Evolutionary conservation across 2,797 vertebrate species (phyloP).

Genomic region (Brachymystax lenok): DNA sequence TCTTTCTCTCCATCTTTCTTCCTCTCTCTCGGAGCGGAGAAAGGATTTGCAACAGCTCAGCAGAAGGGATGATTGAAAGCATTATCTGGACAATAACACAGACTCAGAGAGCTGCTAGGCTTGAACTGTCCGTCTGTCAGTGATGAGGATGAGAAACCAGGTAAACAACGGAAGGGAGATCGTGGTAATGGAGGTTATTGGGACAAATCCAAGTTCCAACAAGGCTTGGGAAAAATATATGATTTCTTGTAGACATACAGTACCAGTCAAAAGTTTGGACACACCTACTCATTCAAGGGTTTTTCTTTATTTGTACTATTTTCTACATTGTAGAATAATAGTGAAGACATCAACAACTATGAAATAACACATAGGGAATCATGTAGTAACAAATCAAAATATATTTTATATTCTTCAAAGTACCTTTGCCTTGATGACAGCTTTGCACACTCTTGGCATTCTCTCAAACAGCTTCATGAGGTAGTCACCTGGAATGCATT

Average conservation of each 20-base stretch:
- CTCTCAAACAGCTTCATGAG: no score
- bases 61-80: conserved; percentile 29
- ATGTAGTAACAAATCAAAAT: no score
- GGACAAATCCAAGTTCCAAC: background rate
- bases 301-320: no score
- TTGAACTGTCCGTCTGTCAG: conserved; percentile 2
- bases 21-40: background rate
- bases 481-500: no score
- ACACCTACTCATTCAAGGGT: no score
- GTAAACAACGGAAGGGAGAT: background rate
- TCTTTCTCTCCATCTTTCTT: background rate
- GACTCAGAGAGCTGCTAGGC: conserved; percentile 12
- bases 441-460: no score
- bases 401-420: no score
- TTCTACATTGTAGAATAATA: no score
- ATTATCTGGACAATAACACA: conserved; percentile 26
- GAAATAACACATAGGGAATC: no score
- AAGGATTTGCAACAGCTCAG: conserved; percentile 27
- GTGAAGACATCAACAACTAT: no score
- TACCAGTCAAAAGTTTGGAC: no score
- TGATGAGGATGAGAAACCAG: conserved; percentile 25
- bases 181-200: background rate
- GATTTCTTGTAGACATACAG: background rate
- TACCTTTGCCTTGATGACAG: no score
- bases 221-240: background rate